phyloP scores from a whole-genome alignment of 2,113 vertebrate genomes.

The Tapirus terrestris region DNA sequence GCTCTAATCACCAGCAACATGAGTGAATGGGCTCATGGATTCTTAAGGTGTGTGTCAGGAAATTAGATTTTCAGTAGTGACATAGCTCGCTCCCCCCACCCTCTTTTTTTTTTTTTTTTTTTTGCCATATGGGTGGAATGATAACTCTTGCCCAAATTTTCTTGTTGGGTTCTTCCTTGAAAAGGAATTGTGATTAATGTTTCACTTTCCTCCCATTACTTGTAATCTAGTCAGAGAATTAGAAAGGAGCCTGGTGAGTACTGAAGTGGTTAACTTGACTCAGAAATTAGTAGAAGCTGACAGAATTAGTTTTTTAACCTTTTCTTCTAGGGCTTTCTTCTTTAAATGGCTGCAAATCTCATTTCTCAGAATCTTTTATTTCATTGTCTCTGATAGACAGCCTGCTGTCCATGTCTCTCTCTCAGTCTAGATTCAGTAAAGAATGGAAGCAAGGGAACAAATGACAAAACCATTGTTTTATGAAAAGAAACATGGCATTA shows the following conservation, averaged over 20 bases:
- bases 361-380: conserved; percentile 26
- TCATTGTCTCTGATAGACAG: neutral
- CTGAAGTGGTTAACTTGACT: neutral
- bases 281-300: neutral
- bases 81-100: too few relatives aligned
- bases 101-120: too few relatives aligned
- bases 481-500: conserved; percentile 26
- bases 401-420: neutral
- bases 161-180: neutral
- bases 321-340: neutral
- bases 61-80: neutral
- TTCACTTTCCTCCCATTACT: neutral
- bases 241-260: neutral
- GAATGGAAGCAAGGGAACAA: neutral
- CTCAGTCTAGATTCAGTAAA: conserved; percentile 5
- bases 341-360: neutral
- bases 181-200: neutral
- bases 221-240: neutral
- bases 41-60: neutral
- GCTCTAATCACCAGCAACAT: neutral
- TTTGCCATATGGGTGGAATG: neutral
- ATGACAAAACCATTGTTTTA: conserved; percentile 30
- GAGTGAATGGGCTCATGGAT: neutral
- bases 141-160: neutral
- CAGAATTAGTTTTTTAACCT: neutral